These are phyloP conservation scores for Thysanoteuthis rhombus DNA, from an alignment of 2,888 invertebrate species.

Conservation along the genomic window DNA sequence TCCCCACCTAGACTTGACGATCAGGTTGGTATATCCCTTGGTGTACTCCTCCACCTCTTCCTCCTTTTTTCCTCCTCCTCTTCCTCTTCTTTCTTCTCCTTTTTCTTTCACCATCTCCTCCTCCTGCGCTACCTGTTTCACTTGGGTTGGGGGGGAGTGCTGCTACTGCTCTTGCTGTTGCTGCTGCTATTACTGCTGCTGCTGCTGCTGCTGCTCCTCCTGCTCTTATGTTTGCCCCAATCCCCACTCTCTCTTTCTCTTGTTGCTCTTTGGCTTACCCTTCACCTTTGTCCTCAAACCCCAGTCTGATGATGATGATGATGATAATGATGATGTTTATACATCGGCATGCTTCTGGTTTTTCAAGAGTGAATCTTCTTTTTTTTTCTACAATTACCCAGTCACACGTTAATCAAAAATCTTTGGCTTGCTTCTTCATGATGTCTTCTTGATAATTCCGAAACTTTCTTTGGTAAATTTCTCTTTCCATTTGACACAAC, in stretches of 20 bases:
- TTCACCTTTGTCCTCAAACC: background rate
- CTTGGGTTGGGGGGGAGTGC: background rate
- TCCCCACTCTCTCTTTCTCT: background rate
- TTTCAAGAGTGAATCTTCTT: background rate
- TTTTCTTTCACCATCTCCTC: background rate
- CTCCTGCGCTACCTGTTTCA: background rate
- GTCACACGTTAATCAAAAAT: background rate
- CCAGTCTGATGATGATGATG: background rate
- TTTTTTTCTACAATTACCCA: background rate
- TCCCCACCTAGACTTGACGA: constrained; percentile 61
- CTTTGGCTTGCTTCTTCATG: background rate
- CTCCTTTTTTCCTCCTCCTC: background rate
- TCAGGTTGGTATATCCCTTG: constrained; percentile 43
- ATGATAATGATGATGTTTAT: background rate
- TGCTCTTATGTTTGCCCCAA: background rate
- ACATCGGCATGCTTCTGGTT: background rate
- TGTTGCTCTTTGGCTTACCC: background rate
- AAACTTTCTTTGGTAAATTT: background rate
- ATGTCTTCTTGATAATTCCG: background rate
- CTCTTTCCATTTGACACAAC: background rate
- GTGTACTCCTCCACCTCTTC: constrained; percentile 12
- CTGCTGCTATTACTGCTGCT: background rate
- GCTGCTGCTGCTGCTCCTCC: background rate
- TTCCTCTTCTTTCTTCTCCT: background rate
- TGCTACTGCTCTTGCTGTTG: background rate